Evolutionary conservation across 2,888 invertebrate species (phyloP).

Genomic region (Ptycholaimellus sp.): DNA sequence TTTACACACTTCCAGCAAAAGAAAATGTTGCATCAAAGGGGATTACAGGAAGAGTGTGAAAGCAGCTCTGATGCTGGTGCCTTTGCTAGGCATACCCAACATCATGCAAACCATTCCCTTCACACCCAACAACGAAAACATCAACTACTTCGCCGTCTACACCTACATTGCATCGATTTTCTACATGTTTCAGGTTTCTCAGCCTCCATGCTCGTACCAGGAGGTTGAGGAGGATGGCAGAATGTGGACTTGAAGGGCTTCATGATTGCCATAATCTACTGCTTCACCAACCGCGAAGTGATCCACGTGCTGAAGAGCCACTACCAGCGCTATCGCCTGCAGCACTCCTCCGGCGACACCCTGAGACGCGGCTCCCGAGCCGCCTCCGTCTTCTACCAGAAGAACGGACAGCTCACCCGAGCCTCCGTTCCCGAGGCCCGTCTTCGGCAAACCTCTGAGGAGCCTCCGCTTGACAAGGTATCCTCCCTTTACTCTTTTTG

Average conservation of each 20-base stretch:
- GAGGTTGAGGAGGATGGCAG: too few species aligned
- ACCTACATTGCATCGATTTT: conserved; percentile 28
- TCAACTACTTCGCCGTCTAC: conserved; percentile 26
- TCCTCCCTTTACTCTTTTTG: too few species aligned
- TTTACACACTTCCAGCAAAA: conserved; percentile 1
- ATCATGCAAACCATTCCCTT: conserved; percentile 30
- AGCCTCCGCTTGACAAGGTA: too few species aligned
- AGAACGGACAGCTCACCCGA: too few species aligned
- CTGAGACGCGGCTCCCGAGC: conserved; percentile 20
- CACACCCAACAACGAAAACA: conserved; percentile 23
- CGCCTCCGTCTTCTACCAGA: conserved; percentile 16
- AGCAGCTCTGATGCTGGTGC: conserved; percentile 32
- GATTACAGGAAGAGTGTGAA: conserved; percentile 31
- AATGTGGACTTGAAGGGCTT: too few species aligned
- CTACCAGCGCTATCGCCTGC: conserved; percentile 18
- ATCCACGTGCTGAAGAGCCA: conserved; percentile 17
- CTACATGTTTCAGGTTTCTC: conserved; percentile 31
- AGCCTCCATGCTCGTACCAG: too few species aligned
- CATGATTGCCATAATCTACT: conserved; percentile 32
- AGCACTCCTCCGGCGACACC: conserved; percentile 16
- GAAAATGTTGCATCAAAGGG: background rate
- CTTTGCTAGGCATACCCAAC: conserved; percentile 32
- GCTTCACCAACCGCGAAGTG: conserved; percentile 33
- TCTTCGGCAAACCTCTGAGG: too few species aligned
- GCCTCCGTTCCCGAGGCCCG: too few species aligned